Evolutionary conservation across 1,140 invertebrate genomes (phyloP).

Genomic region (Neodiprion lecontei): DNA sequence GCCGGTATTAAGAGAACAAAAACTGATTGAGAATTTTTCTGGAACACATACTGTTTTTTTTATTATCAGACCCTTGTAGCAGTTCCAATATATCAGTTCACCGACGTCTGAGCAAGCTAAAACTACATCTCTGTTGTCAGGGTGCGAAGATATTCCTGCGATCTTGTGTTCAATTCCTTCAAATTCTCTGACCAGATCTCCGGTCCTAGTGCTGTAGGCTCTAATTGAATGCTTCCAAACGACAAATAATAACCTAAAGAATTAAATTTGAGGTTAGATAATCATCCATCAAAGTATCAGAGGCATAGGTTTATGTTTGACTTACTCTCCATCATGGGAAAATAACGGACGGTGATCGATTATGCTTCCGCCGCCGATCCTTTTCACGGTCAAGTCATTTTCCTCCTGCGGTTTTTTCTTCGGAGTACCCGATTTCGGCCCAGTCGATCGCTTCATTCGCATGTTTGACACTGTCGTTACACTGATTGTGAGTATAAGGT

Average conservation of each 20-base stretch:
- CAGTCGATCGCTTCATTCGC: slow-evolving; percentile 15
- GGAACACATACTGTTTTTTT: slow-evolving; percentile 55
- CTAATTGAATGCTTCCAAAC: slow-evolving; percentile 63
- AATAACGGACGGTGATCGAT: slow-evolving; percentile 68
- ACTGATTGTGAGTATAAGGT: no score
- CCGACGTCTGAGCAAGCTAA: slow-evolving; percentile 64
- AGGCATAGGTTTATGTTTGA: slow-evolving; percentile 34
- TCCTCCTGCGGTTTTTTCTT: slow-evolving; percentile 14
- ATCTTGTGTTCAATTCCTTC: slow-evolving; percentile 58
- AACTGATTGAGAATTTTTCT: slow-evolving; percentile 37
- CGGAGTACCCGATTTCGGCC: not conserved
- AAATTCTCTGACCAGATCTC: slow-evolving; percentile 63
- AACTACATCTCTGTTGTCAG: slow-evolving; percentile 57
- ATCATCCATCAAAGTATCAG: slow-evolving; percentile 19
- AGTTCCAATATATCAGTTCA: slow-evolving; percentile 64
- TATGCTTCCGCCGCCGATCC: slow-evolving; percentile 68
- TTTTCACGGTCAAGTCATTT: slow-evolving; percentile 52
- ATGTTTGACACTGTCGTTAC: slow-evolving; percentile 10
- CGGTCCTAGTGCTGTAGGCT: slow-evolving; percentile 66
- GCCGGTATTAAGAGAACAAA: slow-evolving; percentile 19
- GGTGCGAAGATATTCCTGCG: slow-evolving; percentile 59
- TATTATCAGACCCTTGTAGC: slow-evolving; percentile 59
- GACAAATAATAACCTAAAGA: slow-evolving; percentile 65
- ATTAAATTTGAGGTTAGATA: slow-evolving; percentile 19
- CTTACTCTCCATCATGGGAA: slow-evolving; percentile 70